These are phyloP conservation scores for Centropus bengalensis DNA, from an alignment of 2,113 vertebrate genomes.

Conservation along the genomic window DNA sequence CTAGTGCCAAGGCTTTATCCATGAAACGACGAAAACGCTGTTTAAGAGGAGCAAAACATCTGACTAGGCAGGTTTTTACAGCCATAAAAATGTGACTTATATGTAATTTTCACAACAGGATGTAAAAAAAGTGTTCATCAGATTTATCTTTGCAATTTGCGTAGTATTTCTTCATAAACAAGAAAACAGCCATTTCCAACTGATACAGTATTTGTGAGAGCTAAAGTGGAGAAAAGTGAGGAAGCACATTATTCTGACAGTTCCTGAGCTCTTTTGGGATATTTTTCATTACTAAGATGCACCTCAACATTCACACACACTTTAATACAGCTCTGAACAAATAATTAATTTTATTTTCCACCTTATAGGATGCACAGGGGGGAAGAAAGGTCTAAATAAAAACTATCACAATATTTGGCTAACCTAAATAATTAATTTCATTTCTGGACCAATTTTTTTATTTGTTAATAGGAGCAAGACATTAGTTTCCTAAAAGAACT, in stretches of 20 bases:
- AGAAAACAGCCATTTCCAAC: not conserved
- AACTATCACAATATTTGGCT: slow-evolving; percentile 42
- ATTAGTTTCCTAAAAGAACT: not conserved
- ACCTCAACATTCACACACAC: not conserved
- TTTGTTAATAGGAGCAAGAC: not conserved
- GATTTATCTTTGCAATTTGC: not conserved
- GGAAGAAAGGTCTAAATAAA: not conserved
- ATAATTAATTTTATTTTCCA: slow-evolving; percentile 34
- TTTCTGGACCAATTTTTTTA: not conserved
- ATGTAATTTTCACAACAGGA: not conserved
- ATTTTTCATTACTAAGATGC: not conserved
- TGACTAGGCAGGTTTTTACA: not conserved
- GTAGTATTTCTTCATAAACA: not conserved
- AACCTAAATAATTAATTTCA: slow-evolving; percentile 51
- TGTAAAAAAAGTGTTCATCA: not conserved
- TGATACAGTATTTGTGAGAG: not conserved
- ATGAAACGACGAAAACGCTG: not conserved
- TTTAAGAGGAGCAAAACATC: not conserved
- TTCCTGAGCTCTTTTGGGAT: not conserved
- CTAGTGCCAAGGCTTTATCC: not conserved
- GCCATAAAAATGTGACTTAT: not conserved
- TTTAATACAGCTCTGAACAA: not conserved
- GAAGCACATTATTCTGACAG: accelerated
- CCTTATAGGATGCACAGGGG: accelerated
- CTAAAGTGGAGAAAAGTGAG: not conserved